Evolutionary conservation across 1,140 invertebrate genomes (phyloP).

Genomic region (Parasteatoda tepidariorum): DNA sequence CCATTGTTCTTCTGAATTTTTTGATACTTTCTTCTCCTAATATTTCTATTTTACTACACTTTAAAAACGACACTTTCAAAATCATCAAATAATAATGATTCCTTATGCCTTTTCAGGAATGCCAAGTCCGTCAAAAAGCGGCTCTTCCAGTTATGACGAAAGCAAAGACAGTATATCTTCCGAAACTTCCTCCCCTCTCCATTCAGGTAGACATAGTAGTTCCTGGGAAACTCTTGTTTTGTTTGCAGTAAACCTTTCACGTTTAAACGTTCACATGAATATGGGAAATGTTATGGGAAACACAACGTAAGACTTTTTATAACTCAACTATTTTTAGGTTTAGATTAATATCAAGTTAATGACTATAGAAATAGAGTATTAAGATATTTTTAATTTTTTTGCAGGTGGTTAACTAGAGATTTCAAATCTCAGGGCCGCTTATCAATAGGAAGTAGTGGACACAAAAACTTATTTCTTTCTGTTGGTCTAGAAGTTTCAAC

Average conservation of each 20-base stretch:
- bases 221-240: constrained; percentile 94
- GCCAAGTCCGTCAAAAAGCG: constrained; percentile 31
- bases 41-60: background rate
- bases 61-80: background rate
- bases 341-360: too few species aligned
- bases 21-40: background rate
- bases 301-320: constrained; percentile 76
- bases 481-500: constrained; percentile 89
- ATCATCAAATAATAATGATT: background rate
- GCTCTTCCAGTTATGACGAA: constrained; percentile 46
- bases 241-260: constrained; percentile 95
- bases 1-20: too few species aligned
- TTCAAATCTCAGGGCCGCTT: constrained; percentile 90
- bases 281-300: constrained; percentile 99
- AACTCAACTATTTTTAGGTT: background rate
- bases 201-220: constrained; percentile 55
- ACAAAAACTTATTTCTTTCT: constrained; percentile 92
- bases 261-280: constrained; percentile 96
- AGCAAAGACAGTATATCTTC: constrained; percentile 51
- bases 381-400: too few species aligned
- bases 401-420: constrained; percentile 89
- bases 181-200: constrained; percentile 48
- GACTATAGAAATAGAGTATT: too few species aligned
- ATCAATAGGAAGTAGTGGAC: constrained; percentile 92
- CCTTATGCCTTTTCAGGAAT: constrained; percentile 10